A percentile compares a stretch with the other conserved stretches of the same genome.
phyloP scores from a whole-genome alignment of 1,140 invertebrate species.

The Achatina immaculata region DNA sequence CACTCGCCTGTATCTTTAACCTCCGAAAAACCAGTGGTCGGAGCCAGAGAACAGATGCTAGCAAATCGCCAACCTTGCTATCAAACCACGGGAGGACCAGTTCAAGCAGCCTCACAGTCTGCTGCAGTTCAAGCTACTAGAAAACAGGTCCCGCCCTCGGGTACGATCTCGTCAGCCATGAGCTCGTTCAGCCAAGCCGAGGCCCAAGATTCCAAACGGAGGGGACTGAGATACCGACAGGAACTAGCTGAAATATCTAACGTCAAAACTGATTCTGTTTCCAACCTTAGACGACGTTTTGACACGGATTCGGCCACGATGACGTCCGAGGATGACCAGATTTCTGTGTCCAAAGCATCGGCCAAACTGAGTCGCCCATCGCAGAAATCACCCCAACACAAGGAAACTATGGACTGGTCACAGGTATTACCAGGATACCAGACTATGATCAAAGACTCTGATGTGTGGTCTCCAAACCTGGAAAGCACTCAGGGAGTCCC shows the following conservation, averaged over 20 bases:
- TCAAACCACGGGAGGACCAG: neutral
- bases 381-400: slow-evolving; percentile 14
- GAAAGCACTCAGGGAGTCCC: slow-evolving; percentile 56
- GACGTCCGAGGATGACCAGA: slow-evolving; percentile 45
- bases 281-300: slow-evolving; percentile 55
- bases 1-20: neutral
- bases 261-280: slow-evolving; percentile 55
- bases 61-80: slow-evolving; percentile 44
- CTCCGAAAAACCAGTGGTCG: slow-evolving; percentile 8
- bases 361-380: slow-evolving; percentile 9
- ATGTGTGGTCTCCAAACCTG: slow-evolving; percentile 65
- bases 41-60: slow-evolving; percentile 38
- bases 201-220: slow-evolving; percentile 1
- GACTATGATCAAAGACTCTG: slow-evolving; percentile 49
- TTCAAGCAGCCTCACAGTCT: neutral
- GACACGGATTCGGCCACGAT: slow-evolving; percentile 47
- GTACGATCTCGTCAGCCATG: neutral
- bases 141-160: neutral
- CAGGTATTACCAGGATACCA: slow-evolving; percentile 42
- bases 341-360: slow-evolving; percentile 39
- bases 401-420: slow-evolving; percentile 40
- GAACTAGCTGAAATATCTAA: slow-evolving; percentile 57
- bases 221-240: slow-evolving; percentile 55
- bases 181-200: neutral
- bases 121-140: neutral